phyloP scores from a whole-genome alignment of 2,797 vertebrate genomes.

The Sebastes hubbsi region DNA sequence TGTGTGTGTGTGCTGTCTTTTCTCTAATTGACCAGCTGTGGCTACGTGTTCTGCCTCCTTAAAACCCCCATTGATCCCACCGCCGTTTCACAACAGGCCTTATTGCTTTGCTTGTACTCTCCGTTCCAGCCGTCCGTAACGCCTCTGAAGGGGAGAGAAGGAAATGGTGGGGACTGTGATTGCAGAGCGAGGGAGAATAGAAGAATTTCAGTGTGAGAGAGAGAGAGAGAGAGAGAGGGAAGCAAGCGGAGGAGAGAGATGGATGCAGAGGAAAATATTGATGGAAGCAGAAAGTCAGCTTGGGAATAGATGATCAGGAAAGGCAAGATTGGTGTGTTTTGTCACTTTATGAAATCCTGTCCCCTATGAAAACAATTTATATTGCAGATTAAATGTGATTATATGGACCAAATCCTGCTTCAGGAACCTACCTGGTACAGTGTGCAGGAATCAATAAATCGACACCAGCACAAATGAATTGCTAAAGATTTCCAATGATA shows the following conservation, averaged over 20 bases:
- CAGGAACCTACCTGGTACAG: conserved; percentile 10
- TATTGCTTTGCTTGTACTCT: conserved; percentile 71
- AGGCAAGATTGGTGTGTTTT: neutral
- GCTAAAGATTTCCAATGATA: conserved; percentile 41
- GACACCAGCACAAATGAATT: conserved; percentile 36
- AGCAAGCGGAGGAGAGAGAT: neutral
- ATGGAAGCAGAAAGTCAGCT: conserved; percentile 1
- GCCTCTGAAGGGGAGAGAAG: conserved; percentile 35
- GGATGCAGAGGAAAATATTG: neutral
- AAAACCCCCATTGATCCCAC: conserved; percentile 74
- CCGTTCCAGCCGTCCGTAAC: conserved; percentile 35
- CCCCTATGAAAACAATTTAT: conserved; percentile 14
- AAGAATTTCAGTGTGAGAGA: neutral
- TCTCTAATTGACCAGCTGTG: conserved; percentile 79
- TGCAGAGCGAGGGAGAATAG: conserved; percentile 9
- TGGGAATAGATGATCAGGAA: conserved; percentile 4
- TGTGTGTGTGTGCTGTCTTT: conserved; percentile 58
- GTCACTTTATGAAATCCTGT: conserved; percentile 8
- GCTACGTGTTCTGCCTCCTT: conserved; percentile 74
- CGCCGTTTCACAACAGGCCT: conserved; percentile 63
- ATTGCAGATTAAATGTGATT: conserved; percentile 27
- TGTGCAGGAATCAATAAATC: conserved; percentile 40
- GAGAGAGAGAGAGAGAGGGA: neutral
- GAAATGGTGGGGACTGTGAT: conserved; percentile 18
- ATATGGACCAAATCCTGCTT: neutral